Evolutionary conservation across 1,140 invertebrate genomes (phyloP), one percentile per base, ranked within the genome.

Genomic region (Bombus turneri): DNA sequence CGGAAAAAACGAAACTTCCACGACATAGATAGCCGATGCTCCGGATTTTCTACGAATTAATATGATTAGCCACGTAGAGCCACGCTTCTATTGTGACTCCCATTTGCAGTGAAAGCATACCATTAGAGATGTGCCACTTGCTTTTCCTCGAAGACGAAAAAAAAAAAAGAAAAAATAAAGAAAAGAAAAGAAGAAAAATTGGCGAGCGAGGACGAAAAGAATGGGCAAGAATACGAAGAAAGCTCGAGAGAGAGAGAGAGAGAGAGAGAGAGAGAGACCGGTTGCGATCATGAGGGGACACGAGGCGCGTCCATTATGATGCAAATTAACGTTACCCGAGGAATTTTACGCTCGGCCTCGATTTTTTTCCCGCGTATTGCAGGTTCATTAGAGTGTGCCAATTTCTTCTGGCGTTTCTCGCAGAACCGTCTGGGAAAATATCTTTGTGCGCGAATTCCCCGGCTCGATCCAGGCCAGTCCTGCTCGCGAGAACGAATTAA

Each of bases 311-410:
- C 77, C 76, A 71, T 79, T 88, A 86, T 81, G 71, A 89, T 88
- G 87, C 81, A 88, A 89, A 89, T 88, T n/a, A 81, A 78, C 79
- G 73, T n/a, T 8, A 41, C 39, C 25, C 37, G 87, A n/a, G 82
- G 82, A 88, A 87, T 88, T 84, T 84, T 71, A 66, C 87, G 59
- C 31, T 59, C 87, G 87, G 77, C 87, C 88, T 79, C 87, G 79
- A 89, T 89, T 88, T 88, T 59, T 64, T 78, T 79, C 37, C 43
- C 72, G 57, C 71, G 57, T 31, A n/a, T 74, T 18, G 57, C 82
- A 47, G 76, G 73, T 88, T 90, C 88, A 75, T 91, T 86, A 90
- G 83, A 86, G 71, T 84, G 77, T 77, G 69, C 78, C 79, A 75
- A 77, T 86, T 86, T 90, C 84, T 75, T 85, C 73, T 47, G 28